Base-by-base conservation (phyloP, 2,113 vertebrate genomes). In the Leuciscus idus region DNA sequence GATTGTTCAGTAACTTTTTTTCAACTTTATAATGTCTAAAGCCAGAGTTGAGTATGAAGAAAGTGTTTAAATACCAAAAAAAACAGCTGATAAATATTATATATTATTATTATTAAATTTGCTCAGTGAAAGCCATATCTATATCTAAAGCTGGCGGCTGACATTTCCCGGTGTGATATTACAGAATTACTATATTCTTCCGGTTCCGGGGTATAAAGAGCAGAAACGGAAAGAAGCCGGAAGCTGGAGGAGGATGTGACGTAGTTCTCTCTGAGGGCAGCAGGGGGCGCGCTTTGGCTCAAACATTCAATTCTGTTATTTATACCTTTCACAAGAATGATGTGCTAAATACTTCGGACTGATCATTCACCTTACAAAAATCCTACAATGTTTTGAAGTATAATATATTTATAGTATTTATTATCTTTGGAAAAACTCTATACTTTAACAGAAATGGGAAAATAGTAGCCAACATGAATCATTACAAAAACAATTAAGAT, bases 251-350 rank as follows among this genome's bases (percentile, higher is more conserved):
- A 39, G 33, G 0, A 11, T 21, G 33, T 9, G 68, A 23, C 33
- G 50, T 36, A 30, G 55, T 21, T 72, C 33, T 11, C 19, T 0
- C 1, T 23, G 9, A 10, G 9, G 50, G 19, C 75, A 11, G 30
- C 28, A 78, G 50, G 30, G 10, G 75, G 75, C 75, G 75, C 52
- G 52, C 75, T 21, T 30, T 36, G 75, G 75, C 28, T 78, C 75
- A 78, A 30, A 77, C 26, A 23, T 26, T 10, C 1, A 17, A 68
- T 7, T 7, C 66, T 11, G 46, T 70, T 1, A 1, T 33, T 23
- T 23, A 70, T 4, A 39, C 33, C 8, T 10, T n/a, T 26, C 23
- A 61, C 23, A 11, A 1, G 9, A 57, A n/a, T 61, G 4, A 11
- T 26, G 8, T 19, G 52, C 52, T 55, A 55, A 21, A 8, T 61